phyloP scores from a whole-genome alignment of 2,888 invertebrate species.

The Drosophila mulleri region DNA sequence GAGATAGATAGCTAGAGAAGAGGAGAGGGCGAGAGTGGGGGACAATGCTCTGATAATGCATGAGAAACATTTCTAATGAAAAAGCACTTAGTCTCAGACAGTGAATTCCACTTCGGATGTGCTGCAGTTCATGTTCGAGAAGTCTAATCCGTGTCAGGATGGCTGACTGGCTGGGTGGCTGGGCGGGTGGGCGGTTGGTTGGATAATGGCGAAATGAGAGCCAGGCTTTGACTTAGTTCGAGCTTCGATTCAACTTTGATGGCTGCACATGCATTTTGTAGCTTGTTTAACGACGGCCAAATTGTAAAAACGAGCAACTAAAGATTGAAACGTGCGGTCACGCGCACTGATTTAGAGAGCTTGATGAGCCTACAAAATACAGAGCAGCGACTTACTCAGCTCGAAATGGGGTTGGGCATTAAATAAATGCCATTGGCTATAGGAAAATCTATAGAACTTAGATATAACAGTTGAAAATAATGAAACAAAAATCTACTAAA shows the following conservation, averaged over 20 bases:
- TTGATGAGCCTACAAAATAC: constrained; percentile 56
- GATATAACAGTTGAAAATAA: neutral
- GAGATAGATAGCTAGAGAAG: neutral
- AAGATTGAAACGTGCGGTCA: constrained; percentile 50
- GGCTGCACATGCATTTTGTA: constrained; percentile 72
- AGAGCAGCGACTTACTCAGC: constrained; percentile 14
- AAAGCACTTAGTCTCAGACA: constrained; percentile 72
- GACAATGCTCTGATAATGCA: constrained; percentile 26
- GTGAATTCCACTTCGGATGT: constrained; percentile 54
- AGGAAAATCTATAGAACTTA: neutral
- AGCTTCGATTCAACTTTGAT: constrained; percentile 40
- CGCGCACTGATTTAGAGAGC: constrained; percentile 64
- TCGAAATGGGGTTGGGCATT: neutral
- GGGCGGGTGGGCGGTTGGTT: neutral
- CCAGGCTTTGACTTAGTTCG: constrained; percentile 22
- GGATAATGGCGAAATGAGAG: constrained; percentile 56
- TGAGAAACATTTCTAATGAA: constrained; percentile 60
- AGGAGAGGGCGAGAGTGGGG: neutral
- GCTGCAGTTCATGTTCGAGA: constrained; percentile 29
- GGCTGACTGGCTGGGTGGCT: neutral
- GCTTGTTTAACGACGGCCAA: constrained; percentile 67
- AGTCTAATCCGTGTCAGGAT: constrained; percentile 18
- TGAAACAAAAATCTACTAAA: neutral
- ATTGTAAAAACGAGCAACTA: constrained; percentile 48
- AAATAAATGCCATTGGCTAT: neutral